A percentile compares a stretch with the other conserved stretches of the same genome.
Conservation (phyloP, 1,140 invertebrate species). For the Physella acuta region DNA sequence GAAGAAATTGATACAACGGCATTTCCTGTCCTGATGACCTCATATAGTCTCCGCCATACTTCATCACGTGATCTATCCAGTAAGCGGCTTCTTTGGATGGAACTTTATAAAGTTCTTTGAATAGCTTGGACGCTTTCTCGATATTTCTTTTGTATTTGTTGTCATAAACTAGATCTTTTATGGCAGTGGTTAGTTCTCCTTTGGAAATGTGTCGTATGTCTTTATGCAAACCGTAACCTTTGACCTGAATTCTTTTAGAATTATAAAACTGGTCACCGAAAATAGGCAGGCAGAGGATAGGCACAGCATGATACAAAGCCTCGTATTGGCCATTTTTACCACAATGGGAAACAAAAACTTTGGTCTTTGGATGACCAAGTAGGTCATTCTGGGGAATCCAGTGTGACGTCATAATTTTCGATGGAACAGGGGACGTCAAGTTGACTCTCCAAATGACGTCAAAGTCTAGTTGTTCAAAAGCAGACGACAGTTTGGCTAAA, state of each 20-base stretch:
- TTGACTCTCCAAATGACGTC: constrained; percentile 21
- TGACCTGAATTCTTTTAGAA: constrained; percentile 25
- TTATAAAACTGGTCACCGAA: constrained; percentile 36
- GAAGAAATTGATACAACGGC: constrained; percentile 35
- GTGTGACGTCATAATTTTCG: constrained; percentile 12
- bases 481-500: constrained; percentile 24
- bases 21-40: constrained; percentile 29
- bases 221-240: constrained; percentile 23
- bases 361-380: constrained; percentile 27
- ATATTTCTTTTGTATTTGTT: constrained; percentile 25
- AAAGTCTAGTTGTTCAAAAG: constrained; percentile 16
- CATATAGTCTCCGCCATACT: constrained; percentile 41
- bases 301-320: constrained; percentile 41
- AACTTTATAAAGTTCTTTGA: constrained; percentile 30
- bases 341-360: constrained; percentile 44
- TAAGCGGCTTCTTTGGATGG: constrained; percentile 34
- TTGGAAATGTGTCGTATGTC: constrained; percentile 21
- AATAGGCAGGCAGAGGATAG: constrained; percentile 69
- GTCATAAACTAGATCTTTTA: constrained; percentile 20
- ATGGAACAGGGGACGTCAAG: background rate
- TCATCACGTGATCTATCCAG: constrained; percentile 44
- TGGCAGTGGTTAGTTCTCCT: constrained; percentile 21
- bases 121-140: constrained; percentile 35
- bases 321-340: constrained; percentile 42
- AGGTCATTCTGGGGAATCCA: constrained; percentile 34